Conservation (phyloP, 2,888 invertebrate species). For the Tiliacea citrago region DNA sequence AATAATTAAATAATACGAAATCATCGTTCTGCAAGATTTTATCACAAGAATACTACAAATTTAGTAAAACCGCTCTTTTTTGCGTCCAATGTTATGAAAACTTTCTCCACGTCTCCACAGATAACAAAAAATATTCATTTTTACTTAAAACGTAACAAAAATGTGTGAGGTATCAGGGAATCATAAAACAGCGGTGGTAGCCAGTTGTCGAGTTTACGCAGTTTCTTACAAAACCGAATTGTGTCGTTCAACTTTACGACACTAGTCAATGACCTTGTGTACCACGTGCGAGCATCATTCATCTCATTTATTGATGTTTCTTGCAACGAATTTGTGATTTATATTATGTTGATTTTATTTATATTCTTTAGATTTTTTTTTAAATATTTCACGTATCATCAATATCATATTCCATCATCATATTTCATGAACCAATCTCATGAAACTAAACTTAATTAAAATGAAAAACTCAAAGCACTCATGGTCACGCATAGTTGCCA, state of each 20-base stretch:
- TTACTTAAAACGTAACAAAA: conserved; percentile 79
- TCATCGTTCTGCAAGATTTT: background rate
- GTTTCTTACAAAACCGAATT: conserved; percentile 64
- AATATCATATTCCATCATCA: too few species aligned
- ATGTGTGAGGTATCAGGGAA: conserved; percentile 73
- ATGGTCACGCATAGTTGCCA: background rate
- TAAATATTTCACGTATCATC: background rate
- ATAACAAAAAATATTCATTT: conserved; percentile 66
- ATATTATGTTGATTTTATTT: background rate
- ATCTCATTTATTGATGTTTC: background rate
- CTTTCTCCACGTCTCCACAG: conserved; percentile 52
- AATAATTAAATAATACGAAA: background rate
- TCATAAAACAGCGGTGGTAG: conserved; percentile 68
- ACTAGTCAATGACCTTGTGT: conserved; percentile 46
- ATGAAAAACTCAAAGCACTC: background rate
- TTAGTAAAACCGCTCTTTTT: background rate
- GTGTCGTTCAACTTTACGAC: conserved; percentile 60
- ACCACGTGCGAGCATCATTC: conserved; percentile 24
- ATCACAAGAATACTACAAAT: background rate
- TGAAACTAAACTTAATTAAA: background rate
- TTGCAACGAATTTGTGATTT: background rate
- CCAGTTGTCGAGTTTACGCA: conserved; percentile 62
- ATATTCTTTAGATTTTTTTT: background rate
- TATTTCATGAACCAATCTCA: too few species aligned
- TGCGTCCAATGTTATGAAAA: background rate